Base-by-base conservation (phyloP, 2,113 vertebrate species). In the Eidolon helvum region DNA sequence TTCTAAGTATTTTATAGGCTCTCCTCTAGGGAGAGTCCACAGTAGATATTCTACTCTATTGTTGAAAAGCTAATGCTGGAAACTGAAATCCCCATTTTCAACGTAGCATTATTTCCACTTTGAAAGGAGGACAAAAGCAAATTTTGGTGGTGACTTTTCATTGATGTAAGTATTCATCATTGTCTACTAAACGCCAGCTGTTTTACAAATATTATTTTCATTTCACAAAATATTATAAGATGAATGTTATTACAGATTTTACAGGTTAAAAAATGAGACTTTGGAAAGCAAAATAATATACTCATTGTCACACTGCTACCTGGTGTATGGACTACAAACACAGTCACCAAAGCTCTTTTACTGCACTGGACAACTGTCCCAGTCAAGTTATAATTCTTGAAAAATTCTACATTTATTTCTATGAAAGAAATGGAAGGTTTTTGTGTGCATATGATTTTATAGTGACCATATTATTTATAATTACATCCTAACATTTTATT, bases 1-100 rank as follows among this genome's bases (percentile, higher is more conserved):
- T 96, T 82, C 74, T 48, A 90, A 57, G 66, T 95, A 74, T 88
- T 95, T 95, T 94, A 85, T 69, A 78, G 53, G 16, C 59, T 90
- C 53, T 94, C 45, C 48, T 87, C 40, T 0, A 33, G 59, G 45
- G 35, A 91, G 10, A 75, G 65, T 69, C 2, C 57, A 77, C 1
- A 35, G 59, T 68, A 77, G 57, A 88, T 61, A 97, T 12, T 83
- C 18, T 82, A 43, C 12, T 87, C 26, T 88, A 71, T 86, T 91
- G 86, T 88, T 65, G 82, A 85, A 88, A 91, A 95, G n/a, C 28
- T 72, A 71, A 79, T 71, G 24, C n/a, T 72, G 6, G 35, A 57
- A 91, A 72, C 11, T 59, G 43, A 96, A 91, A 33, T 63, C 2
- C 5, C 50, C 35, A 77, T 92, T 93, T 86, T 2, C 15, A 80